Base-by-base conservation (phyloP, 2,797 vertebrate species). In the Molossus molossus region DNA sequence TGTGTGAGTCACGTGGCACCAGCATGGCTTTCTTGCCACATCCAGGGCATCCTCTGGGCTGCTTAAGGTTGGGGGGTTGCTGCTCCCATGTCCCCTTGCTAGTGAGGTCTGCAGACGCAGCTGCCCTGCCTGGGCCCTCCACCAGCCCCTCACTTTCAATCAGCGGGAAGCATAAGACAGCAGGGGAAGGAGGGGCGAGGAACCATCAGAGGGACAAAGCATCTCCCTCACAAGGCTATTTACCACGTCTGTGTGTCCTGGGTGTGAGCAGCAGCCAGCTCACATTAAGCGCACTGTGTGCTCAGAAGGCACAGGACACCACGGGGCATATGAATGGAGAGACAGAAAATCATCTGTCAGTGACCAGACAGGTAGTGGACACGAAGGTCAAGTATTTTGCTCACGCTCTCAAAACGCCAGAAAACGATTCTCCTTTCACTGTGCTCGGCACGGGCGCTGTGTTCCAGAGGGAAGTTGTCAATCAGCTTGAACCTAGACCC, bases 11-110 rank as follows among this genome's bases (percentile, higher is more conserved):
- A 27, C 25, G 12, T 76, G 40, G 67, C 53, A 62, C 20, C 17
- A 5, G 1, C 4, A 21, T 8, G 11, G 14, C 48, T 77, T 17
- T 37, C 58, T 82, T 62, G 9, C 15, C 21, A 5, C 2, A 57
- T 79, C 40, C 12, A n/a, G 72, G 82, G 4, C 25, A 0, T 62
- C 20, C 18, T 29, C 9, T 33, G 48, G 15, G 53, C 21, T 27
- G 50, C 0, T 9, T 5, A 9, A 48, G 8, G 7, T 1, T 45
- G 0, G 12, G 27, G 0, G 1, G 9, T 9, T 3, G 37, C 37
- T 27, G 6, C 45, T 58, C 20, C 17, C 4, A 3, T 5, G 37
- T 4, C 5, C 13, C 72, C 67, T 91, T 58, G 77, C 62, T 92
- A 21, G 40, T 4, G 45, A 67, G 11, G 21, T 45, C 45, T 69